Evolutionary conservation across 2,113 vertebrate species (phyloP), one percentile per base, ranked within the genome.

Genomic region (Pteropus alecto): DNA sequence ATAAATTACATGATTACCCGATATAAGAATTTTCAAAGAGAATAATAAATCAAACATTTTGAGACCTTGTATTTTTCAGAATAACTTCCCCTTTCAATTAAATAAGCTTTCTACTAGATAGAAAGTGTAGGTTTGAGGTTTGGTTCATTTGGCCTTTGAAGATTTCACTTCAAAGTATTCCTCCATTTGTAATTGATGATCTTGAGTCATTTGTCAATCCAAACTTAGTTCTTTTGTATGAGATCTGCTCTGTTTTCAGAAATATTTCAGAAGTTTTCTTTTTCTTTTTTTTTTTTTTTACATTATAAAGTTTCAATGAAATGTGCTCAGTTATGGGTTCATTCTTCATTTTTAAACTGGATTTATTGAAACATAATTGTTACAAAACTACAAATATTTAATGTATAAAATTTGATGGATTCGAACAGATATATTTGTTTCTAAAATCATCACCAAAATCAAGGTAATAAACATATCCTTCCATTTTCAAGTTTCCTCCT

Each of bases 11-110:
- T 77, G 61, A 67, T 56, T 78, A 67, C 0, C 1, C 3, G 51
- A 38, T 61, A 30, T 82, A 46, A 71, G 18, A 73, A 7, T 48
- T 92, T 92, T 96, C 41, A 86, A 83, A 78, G 54, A 79, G 2
- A 24, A 56, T 70, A 76, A 82, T 35, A 3, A 87, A 85, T 88
- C 90, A 84, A 90, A 26, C 28, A 89, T 43, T 90, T 21, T 78
- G 65, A 86, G 28, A 68, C 9, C 33, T 51, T 81, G 5, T 51
- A 41, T 46, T 54, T 95, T 33, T 88, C 22, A 74, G 18, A 60
- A 91, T 87, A 85, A 46, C 61, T 95, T 79, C 14, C 28, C n/a
- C 2, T 93, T 89, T 76, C 61, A 81, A 33, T 88, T 93, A 95
- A 51, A 63, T 79, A 26, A 95, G 46, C 61, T 4, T 68, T 90